Evolutionary conservation across 2,888 invertebrate genomes (phyloP), one percentile per base, ranked within the genome.

Genomic region (Temnothorax unifasciatus): DNA sequence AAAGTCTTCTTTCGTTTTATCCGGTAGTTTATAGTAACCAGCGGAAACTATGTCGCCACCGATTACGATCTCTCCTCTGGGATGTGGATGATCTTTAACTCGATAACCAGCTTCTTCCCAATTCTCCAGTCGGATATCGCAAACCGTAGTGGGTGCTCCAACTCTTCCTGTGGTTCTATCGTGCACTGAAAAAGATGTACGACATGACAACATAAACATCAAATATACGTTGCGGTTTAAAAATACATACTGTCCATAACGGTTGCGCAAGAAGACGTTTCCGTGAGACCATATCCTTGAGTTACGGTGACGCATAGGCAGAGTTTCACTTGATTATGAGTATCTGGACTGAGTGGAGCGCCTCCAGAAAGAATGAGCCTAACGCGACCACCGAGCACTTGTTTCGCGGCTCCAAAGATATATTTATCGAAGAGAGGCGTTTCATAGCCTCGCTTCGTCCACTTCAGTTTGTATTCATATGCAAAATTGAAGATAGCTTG

Each of bases 211-310:
- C 21, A 41, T 21, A 2, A 64, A 47, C 29, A 29, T 47, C 66
- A 4, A 68, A 68, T 29, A 29, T 13, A 9, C 18, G 3, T 47
- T 47, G 0, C 11, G 25, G 1, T 47, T 21, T 3, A 38, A n/a
- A 38, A 41, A 54, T 50, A 96, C 96, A 95, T 94, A 97, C 97
- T 95, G 95, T 97, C 97, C 97, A 97, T 97, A 77, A 98, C 97
- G 85, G 97, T 97, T 75, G 99, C 99, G 92, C 98, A 98, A 0
- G 99, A 99, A 89, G 98, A 98, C 21, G 99, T 99, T 96, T 99
- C 99, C 0, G 99, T 99, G 86, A 99, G 96, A 1, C 99, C 99
- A 95, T 99, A 99, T 74, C 99, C 99, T 94, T 98, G 98, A 84
- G 98, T 97, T 63, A 99, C 97, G 86, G 97, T 97, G 86, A 98